phyloP scores from a whole-genome alignment of 2,888 invertebrate species.

The Eustalomyia histrio region DNA sequence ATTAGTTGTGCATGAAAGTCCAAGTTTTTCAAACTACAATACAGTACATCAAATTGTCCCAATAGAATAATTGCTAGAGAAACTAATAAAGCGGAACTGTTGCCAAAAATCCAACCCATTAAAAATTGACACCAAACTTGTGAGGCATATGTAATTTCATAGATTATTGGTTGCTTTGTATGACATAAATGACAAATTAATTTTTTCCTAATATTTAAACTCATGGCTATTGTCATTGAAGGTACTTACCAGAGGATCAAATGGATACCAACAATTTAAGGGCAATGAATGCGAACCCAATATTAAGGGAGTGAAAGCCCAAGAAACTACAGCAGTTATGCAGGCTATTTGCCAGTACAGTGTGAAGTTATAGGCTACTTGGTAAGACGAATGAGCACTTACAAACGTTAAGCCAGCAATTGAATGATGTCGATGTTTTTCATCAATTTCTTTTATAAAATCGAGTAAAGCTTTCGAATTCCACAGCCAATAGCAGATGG shows the following conservation, averaged over 20 bases:
- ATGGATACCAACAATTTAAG: conserved; percentile 77
- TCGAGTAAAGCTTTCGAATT: conserved; percentile 60
- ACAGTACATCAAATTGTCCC: conserved; percentile 77
- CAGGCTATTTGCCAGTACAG: conserved; percentile 71
- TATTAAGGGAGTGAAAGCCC: conserved; percentile 73
- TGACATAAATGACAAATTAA: no score
- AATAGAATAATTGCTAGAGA: conserved; percentile 71
- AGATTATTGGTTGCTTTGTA: conserved; percentile 66
- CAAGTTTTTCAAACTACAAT: conserved; percentile 77
- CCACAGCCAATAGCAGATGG: conserved; percentile 71
- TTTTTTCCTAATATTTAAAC: no score
- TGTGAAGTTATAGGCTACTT: conserved; percentile 66
- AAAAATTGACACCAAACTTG: conserved; percentile 75
- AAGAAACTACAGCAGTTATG: conserved; percentile 70
- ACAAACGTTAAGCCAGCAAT: conserved; percentile 75
- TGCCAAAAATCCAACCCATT: conserved; percentile 70
- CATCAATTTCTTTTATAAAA: conserved; percentile 70
- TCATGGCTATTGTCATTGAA: no score
- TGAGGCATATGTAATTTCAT: conserved; percentile 69
- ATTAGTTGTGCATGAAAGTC: conserved; percentile 71
- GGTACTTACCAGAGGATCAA: conserved; percentile 71
- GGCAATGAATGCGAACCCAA: conserved; percentile 71
- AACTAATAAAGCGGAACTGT: conserved; percentile 76
- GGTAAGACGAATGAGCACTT: conserved; percentile 67
- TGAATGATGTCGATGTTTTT: conserved; percentile 73